Base-by-base conservation (phyloP, 2,888 invertebrate species). In the Polyommatus icarus region DNA sequence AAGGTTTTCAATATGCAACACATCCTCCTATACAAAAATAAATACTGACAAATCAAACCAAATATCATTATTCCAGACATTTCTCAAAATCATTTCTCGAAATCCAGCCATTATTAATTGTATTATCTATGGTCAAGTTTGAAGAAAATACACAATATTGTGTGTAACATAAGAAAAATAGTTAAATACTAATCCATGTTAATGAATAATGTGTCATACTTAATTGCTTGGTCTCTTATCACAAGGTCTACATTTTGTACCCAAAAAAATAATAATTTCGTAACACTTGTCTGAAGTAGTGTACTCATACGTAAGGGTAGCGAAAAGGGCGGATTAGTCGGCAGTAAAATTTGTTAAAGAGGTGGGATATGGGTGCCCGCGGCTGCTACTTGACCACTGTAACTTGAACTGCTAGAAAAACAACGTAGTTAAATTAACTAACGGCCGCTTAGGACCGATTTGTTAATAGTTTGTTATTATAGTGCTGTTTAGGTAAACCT, bases 311-410 rank as follows among this genome's bases (percentile, higher is more conserved):
- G 76, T 78, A 79, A 80, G 80, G 80, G 80, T 81, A 84, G 86
- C 87, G 88, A 88, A 89, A 89, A 90, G 89, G 91, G 86, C 87
- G 93, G 93, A 93, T 93, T 93, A 92, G 84, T 90, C 87, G 84
- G 86, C 89, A 89, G 92, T 92, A 91, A 92, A 93, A 94, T 93
- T 93, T 92, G 93, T 91, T 93, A 91, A 91, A 91, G 90, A 90
- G 92, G 85, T 84, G 83, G 85, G 85, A 90, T 91, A 90, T 89
- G 92, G 91, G 91, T 88, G 86, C 88, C 90, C 85, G 84, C 85
- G 89, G 90, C 87, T 86, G 83, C 83, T 71, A 73, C 79, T 73
- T 78, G 78, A 78, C 91, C 89, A 89, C 76, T 80, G 20, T 83
- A 82, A 77, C 10, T 76, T 81, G 90, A 85, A 78, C 88, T 82